A percentile compares a stretch with the other conserved stretches of the same genome.
These are phyloP conservation scores for Eristalis pertinax DNA, from an alignment of 2,888 invertebrate species.

Conservation along the genomic window DNA sequence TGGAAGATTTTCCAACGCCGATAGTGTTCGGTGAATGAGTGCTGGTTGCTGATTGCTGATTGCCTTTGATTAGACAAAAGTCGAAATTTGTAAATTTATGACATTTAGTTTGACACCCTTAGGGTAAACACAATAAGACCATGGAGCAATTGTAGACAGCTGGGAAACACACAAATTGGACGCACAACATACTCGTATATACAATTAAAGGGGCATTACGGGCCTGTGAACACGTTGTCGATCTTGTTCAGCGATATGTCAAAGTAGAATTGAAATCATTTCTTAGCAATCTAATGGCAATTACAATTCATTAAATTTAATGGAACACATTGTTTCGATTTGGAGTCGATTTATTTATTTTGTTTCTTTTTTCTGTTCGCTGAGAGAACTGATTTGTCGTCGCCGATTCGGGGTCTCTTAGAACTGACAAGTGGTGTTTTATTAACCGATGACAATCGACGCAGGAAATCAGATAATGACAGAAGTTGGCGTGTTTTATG, in stretches of 20 bases:
- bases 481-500: constrained; percentile 38
- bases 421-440: constrained; percentile 50
- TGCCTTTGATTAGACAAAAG: constrained; percentile 58
- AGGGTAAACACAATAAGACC: constrained; percentile 40
- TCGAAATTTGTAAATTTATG: constrained; percentile 65
- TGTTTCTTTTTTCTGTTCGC: constrained; percentile 33
- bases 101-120: constrained; percentile 55
- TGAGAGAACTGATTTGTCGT: constrained; percentile 65
- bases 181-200: constrained; percentile 17
- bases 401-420: constrained; percentile 35
- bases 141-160: constrained; percentile 2
- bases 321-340: constrained; percentile 63
- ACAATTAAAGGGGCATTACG: constrained; percentile 57
- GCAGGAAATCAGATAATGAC: constrained; percentile 35
- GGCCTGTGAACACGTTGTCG: constrained; percentile 67
- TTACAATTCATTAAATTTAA: constrained; percentile 69
- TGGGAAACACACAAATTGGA: constrained; percentile 40
- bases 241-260: constrained; percentile 68
- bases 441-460: constrained; percentile 31
- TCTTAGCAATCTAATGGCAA: constrained; percentile 65
- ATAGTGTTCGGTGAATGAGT: background rate
- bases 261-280: constrained; percentile 68
- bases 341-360: constrained; percentile 59
- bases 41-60: constrained; percentile 34
- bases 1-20: background rate